These are phyloP conservation scores for Erpornis zantholeuca DNA, from an alignment of 2,113 vertebrate species.

Conservation along the genomic window DNA sequence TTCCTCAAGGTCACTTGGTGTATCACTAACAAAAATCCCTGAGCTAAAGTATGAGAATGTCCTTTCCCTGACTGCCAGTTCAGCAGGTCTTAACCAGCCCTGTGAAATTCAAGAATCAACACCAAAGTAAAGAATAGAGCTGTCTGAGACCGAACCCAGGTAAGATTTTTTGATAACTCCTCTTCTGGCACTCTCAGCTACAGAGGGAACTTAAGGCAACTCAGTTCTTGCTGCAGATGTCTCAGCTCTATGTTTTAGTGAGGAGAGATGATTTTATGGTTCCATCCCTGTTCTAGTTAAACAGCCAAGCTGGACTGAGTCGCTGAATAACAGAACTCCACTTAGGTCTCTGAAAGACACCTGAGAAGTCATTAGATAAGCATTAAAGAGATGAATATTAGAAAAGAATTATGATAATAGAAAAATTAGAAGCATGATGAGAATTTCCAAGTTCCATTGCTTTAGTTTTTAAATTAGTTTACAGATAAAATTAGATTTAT, in stretches of 20 bases:
- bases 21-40: background rate
- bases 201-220: background rate
- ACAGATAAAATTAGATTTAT: conserved; percentile 60
- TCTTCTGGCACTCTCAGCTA: background rate
- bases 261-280: background rate
- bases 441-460: background rate
- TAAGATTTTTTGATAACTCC: background rate
- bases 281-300: background rate
- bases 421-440: background rate
- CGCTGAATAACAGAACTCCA: background rate
- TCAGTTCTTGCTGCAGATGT: background rate
- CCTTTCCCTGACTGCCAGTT: background rate
- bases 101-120: background rate
- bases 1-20: background rate
- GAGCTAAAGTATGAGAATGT: background rate
- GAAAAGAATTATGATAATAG: background rate
- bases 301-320: background rate
- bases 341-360: background rate
- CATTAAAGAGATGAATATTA: background rate
- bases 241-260: background rate
- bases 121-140: background rate
- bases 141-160: background rate
- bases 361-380: background rate
- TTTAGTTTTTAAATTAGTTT: conserved; percentile 50
- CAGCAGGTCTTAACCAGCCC: background rate